These are phyloP conservation scores for Branchinecta lynchi DNA, from an alignment of 1,140 invertebrate genomes.

Conservation along the genomic window DNA sequence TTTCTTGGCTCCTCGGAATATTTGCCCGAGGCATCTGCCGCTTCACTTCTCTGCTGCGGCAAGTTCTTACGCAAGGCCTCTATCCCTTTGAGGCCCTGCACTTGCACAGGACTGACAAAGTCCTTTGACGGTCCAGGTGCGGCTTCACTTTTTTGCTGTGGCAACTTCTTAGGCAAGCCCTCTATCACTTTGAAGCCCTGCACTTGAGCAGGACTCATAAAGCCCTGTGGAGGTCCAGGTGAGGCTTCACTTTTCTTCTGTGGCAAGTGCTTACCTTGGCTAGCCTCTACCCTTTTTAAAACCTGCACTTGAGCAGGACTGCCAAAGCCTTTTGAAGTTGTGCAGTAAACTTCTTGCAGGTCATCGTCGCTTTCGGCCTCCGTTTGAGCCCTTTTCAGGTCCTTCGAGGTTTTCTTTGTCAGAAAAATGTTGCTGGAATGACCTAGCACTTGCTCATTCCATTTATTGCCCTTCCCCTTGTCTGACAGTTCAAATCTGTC, in stretches of 20 bases:
- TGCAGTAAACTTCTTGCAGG: slow-evolving; percentile 8
- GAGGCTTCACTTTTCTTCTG: slow-evolving; percentile 1
- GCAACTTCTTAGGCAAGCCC: not conserved
- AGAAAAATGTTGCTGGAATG: no score
- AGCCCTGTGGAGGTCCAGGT: not conserved
- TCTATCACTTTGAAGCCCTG: slow-evolving; percentile 4
- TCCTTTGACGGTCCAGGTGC: slow-evolving; percentile 1
- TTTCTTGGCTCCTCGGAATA: not conserved
- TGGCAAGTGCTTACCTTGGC: slow-evolving; percentile 1
- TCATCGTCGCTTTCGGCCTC: slow-evolving; percentile 1
- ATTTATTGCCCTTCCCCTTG: slow-evolving; percentile 5
- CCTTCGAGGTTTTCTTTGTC: not conserved
- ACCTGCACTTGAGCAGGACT: no score
- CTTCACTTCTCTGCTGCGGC: slow-evolving; percentile 8
- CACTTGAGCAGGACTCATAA: slow-evolving; percentile 5
- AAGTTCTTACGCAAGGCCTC: slow-evolving; percentile 8
- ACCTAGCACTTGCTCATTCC: not conserved
- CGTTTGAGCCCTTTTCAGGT: not conserved
- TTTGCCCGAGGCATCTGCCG: not conserved
- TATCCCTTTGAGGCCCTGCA: slow-evolving; percentile 8
- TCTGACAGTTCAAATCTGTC: not conserved
- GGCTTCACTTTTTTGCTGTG: not conserved
- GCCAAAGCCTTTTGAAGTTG: slow-evolving; percentile 9
- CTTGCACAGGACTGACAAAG: slow-evolving; percentile 5
- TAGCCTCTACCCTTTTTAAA: no score